phyloP scores from a whole-genome alignment of 2,113 vertebrate species.

The Tamias sibiricus region DNA sequence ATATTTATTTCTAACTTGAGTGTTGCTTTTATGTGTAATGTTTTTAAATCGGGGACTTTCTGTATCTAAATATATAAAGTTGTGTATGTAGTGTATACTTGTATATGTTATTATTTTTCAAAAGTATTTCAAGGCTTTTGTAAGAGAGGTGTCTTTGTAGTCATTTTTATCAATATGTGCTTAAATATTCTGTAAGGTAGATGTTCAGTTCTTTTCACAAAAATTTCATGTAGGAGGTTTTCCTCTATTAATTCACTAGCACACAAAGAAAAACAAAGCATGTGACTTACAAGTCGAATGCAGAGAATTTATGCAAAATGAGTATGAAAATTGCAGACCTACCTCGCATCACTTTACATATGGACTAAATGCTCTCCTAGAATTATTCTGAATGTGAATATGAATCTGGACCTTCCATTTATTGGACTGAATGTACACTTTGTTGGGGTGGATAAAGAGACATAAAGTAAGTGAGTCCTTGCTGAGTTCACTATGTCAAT shows the following conservation, averaged over 20 bases:
- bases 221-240: constrained; percentile 20
- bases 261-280: background rate
- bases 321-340: background rate
- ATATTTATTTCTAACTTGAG: constrained; percentile 27
- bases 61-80: background rate
- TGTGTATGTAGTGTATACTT: background rate
- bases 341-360: background rate
- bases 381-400: background rate
- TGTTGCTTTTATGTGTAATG: constrained; percentile 1
- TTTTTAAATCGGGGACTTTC: background rate
- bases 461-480: background rate
- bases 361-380: background rate
- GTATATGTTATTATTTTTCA: background rate
- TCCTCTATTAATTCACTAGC: background rate
- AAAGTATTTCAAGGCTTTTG: background rate
- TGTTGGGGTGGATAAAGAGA: background rate
- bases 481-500: background rate
- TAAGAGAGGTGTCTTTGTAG: background rate
- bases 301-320: background rate
- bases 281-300: background rate
- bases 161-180: background rate
- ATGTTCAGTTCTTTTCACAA: constrained; percentile 36
- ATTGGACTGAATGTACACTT: background rate
- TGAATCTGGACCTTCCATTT: background rate
- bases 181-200: background rate